phyloP scores from a whole-genome alignment of 2,797 vertebrate species.

The Tragopan temminckii region DNA sequence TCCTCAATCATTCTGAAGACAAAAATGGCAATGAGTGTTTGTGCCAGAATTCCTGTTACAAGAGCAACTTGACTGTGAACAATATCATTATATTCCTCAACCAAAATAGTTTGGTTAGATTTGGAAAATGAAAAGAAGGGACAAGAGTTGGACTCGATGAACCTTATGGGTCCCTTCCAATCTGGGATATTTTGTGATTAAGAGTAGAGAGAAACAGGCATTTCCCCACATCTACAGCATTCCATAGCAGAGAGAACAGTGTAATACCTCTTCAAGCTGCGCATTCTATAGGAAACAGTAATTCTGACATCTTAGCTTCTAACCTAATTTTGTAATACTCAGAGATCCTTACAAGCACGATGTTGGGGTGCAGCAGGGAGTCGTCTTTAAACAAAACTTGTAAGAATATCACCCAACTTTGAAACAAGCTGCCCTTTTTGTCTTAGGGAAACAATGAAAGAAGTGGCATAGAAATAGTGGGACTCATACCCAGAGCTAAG shows the following conservation, averaged over 20 bases:
- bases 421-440: background rate
- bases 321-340: background rate
- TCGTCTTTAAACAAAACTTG: background rate
- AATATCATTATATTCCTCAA: background rate
- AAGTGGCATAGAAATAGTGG: background rate
- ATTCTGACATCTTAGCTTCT: fast-evolving
- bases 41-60: background rate
- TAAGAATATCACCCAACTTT: background rate
- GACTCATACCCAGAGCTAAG: background rate
- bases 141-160: no score
- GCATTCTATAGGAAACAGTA: fast-evolving
- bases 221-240: fast-evolving
- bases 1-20: conserved; percentile 97
- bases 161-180: no score
- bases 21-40: conserved; percentile 46
- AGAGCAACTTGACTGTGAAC: background rate
- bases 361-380: fast-evolving
- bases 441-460: background rate
- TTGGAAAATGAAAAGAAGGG: background rate
- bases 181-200: no score
- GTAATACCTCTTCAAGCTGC: fast-evolving
- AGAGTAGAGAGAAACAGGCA: background rate
- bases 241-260: fast-evolving
- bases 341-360: fast-evolving
- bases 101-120: background rate